Conservation (phyloP, 2,113 vertebrate species). For the Pelusios castaneus region DNA sequence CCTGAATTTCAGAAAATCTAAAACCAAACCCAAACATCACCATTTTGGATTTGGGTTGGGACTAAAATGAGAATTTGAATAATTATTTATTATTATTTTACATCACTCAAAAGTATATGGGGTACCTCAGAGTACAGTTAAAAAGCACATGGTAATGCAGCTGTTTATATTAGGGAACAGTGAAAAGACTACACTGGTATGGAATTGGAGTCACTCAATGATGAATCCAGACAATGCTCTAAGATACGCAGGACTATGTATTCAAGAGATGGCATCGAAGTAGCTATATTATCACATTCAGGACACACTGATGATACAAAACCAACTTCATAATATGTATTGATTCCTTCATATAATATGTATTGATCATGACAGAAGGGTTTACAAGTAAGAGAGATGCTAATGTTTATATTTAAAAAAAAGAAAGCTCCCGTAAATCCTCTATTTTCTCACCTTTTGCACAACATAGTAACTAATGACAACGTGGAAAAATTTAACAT, state of each 20-base stretch:
- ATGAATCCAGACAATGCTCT: not conserved
- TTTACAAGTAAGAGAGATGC: not conserved
- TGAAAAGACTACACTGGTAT: constrained; percentile 5
- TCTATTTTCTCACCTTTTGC: not conserved
- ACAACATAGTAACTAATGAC: not conserved
- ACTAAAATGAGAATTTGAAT: not conserved
- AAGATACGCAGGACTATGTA: not conserved
- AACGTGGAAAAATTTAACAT: not conserved
- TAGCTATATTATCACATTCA: rapidly evolving
- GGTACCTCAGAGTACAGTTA: not conserved
- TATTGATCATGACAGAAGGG: rapidly evolving
- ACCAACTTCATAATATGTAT: not conserved
- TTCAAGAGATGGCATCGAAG: not conserved
- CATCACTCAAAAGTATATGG: not conserved
- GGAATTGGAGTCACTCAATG: not conserved
- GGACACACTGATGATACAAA: not conserved
- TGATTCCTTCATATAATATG: rapidly evolving
- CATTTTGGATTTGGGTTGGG: not conserved
- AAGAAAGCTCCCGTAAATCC: not conserved
- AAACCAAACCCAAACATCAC: rapidly evolving
- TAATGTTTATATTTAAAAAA: not conserved
- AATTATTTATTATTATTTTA: constrained; percentile 15
- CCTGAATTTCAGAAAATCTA: rapidly evolving
- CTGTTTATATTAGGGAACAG: constrained; percentile 4
- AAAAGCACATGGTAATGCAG: not conserved